Percentiles rank a stretch among this genome's conserved stretches.
Evolutionary conservation across 2,888 invertebrate genomes (phyloP).

Genomic region (Monoplex corrugatus): DNA sequence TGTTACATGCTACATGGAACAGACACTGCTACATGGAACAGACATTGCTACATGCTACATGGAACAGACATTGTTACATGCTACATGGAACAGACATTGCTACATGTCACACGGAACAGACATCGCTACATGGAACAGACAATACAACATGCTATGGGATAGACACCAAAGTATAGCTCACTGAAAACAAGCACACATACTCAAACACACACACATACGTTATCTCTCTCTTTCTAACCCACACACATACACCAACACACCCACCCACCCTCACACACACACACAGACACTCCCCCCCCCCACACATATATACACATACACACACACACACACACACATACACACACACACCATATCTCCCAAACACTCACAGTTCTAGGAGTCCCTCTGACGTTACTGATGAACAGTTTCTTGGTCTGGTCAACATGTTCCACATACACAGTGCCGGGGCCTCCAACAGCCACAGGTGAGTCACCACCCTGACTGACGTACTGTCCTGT

Average conservation of each 20-base stretch:
- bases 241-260: not conserved
- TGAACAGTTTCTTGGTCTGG: conserved; percentile 57
- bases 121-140: no score
- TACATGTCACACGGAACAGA: no score
- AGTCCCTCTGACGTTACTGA: conserved; percentile 55
- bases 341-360: not conserved
- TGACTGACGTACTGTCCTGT: conserved; percentile 62
- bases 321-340: conserved; percentile 3
- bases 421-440: conserved; percentile 60
- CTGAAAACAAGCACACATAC: no score
- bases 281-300: not conserved
- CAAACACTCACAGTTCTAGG: conserved; percentile 41
- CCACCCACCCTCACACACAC: not conserved
- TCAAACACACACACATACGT: not conserved
- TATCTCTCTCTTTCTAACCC: no score
- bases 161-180: no score
- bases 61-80: no score
- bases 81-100: no score
- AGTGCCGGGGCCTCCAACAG: conserved; percentile 71
- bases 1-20: no score
- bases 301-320: not conserved
- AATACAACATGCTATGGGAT: no score
- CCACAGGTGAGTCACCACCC: conserved; percentile 60
- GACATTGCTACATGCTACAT: no score
- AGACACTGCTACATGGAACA: no score